Evolutionary conservation across 1,140 invertebrate genomes (phyloP).

Genomic region (Lamellibrachia luymesi): DNA sequence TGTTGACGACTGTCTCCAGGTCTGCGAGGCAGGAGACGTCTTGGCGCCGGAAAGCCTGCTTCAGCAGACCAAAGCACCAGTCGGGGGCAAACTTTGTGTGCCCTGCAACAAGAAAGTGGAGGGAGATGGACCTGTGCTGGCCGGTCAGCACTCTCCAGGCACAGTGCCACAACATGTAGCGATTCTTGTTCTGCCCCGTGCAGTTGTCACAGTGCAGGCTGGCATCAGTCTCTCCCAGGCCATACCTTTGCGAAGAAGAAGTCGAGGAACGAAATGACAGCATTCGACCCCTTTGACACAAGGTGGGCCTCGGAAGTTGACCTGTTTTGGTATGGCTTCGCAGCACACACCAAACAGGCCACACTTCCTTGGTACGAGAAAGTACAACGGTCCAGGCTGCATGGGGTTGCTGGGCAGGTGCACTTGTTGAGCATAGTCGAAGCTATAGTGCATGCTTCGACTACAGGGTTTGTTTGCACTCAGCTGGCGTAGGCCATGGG

Average conservation of each 20-base stretch:
- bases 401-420: conserved; percentile 21
- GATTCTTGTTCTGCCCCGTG: conserved; percentile 40
- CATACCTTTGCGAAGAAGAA: conserved; percentile 31
- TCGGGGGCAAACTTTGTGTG: no score
- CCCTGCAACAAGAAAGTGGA: conserved; percentile 37
- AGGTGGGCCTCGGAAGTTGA: conserved; percentile 29
- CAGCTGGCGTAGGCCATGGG: conserved; percentile 36
- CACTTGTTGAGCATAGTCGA: conserved; percentile 26
- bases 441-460: conserved; percentile 21
- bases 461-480: conserved; percentile 15
- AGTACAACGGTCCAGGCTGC: conserved; percentile 18
- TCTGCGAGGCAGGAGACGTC: conserved; percentile 5
- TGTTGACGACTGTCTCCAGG: conserved; percentile 12
- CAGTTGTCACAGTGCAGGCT: conserved; percentile 24
- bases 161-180: conserved; percentile 36
- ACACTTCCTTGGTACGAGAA: conserved; percentile 21
- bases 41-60: conserved; percentile 26
- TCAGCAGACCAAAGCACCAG: conserved; percentile 42
- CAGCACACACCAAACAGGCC: conserved; percentile 26
- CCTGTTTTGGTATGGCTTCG: conserved; percentile 25
- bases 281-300: no score
- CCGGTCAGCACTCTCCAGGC: conserved; percentile 32
- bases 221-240: conserved; percentile 28
- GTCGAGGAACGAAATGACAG: conserved; percentile 29
- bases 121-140: conserved; percentile 27